A percentile compares a stretch with the other conserved stretches of the same genome.
These are phyloP conservation scores for Mola mola DNA, from an alignment of 2,113 vertebrate species.

Conservation along the genomic window DNA sequence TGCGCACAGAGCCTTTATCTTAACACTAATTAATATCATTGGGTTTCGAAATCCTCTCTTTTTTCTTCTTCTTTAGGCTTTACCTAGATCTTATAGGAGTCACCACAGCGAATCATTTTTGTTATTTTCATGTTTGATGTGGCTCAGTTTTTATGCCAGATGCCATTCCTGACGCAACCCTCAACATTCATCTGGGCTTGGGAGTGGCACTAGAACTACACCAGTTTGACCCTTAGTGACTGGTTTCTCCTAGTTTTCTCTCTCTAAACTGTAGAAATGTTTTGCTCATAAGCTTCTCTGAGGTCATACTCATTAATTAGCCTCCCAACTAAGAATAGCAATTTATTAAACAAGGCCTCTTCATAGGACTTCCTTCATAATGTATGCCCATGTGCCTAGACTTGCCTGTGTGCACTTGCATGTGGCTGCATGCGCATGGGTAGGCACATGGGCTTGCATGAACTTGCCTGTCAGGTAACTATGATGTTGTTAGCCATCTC, in stretches of 20 bases:
- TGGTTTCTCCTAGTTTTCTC: too few species aligned
- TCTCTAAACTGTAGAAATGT: slow-evolving; percentile 15
- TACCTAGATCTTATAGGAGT: too few species aligned
- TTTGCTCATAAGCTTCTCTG: neutral
- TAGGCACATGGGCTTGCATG: neutral
- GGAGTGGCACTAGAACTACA: too few species aligned
- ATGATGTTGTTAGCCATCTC: slow-evolving; percentile 22
- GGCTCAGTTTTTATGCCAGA: too few species aligned
- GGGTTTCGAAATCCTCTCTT: too few species aligned
- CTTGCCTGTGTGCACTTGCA: neutral
- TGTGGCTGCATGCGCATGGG: slow-evolving; percentile 8
- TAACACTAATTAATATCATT: slow-evolving; percentile 1
- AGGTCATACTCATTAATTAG: slow-evolving; percentile 6
- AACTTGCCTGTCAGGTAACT: slow-evolving; percentile 20
- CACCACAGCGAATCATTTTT: too few species aligned
- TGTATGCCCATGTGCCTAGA: too few species aligned
- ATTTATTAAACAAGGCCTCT: slow-evolving; percentile 1
- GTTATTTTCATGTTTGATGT: too few species aligned
- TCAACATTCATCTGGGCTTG: too few species aligned
- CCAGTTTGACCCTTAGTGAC: too few species aligned
- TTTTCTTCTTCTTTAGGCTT: too few species aligned
- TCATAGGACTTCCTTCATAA: slow-evolving; percentile 8
- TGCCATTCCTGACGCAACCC: too few species aligned
- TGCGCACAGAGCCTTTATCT: neutral
- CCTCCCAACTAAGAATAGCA: slow-evolving; percentile 1